Evolutionary conservation across 2,888 invertebrate species (phyloP).

Genomic region (Drosophila fungiperda): DNA sequence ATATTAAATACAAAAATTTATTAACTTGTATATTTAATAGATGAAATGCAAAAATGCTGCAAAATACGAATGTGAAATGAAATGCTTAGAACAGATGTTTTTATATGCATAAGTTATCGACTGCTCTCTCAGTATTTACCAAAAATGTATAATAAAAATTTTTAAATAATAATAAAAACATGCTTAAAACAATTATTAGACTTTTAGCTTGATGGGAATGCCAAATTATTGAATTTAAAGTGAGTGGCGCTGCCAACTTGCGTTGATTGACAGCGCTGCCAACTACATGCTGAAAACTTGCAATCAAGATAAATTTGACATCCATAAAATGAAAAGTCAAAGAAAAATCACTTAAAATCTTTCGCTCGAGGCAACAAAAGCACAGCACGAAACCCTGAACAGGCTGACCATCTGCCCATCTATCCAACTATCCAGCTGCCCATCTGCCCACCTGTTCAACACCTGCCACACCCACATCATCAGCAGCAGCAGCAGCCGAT

Average conservation of each 20-base stretch:
- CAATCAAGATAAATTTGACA: conserved; percentile 56
- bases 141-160: neutral
- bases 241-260: conserved; percentile 15
- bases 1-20: neutral
- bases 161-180: neutral
- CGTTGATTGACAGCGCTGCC: conserved; percentile 49
- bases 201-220: neutral
- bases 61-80: neutral
- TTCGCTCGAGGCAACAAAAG: conserved; percentile 63
- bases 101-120: neutral
- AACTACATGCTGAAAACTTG: conserved; percentile 41
- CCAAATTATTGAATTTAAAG: neutral
- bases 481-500: conserved; percentile 12
- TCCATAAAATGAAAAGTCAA: conserved; percentile 45
- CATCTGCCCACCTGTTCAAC: conserved; percentile 14
- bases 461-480: conserved; percentile 45
- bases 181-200: neutral
- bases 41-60: neutral
- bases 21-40: neutral
- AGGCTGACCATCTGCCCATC: conserved; percentile 26
- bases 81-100: neutral
- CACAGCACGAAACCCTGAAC: conserved; percentile 58
- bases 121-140: neutral
- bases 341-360: conserved; percentile 61
- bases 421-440: conserved; percentile 13